A percentile compares a stretch with the other conserved stretches of the same genome.
phyloP scores from a whole-genome alignment of 2,888 invertebrate species.

The Andrena camellia region DNA sequence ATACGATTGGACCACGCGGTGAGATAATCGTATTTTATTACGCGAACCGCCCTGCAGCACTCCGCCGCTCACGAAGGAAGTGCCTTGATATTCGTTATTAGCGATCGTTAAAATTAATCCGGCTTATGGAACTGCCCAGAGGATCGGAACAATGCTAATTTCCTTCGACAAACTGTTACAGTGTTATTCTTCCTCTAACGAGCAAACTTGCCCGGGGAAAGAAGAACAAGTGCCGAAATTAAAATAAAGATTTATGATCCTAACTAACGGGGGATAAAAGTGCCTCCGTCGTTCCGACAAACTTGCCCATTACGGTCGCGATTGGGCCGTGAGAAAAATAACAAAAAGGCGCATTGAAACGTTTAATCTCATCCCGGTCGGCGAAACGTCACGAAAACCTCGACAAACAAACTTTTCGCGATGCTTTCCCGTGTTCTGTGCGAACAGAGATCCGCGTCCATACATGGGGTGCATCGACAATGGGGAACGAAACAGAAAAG shows the following conservation, averaged over 20 bases:
- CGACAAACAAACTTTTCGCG: constrained; percentile 22
- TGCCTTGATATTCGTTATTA: constrained; percentile 49
- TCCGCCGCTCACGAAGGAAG: constrained; percentile 16
- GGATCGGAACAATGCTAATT: constrained; percentile 37
- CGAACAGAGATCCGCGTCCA: neutral
- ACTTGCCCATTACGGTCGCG: neutral
- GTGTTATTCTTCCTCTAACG: neutral
- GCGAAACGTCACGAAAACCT: neutral
- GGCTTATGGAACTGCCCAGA: constrained; percentile 28
- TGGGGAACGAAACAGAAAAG: neutral
- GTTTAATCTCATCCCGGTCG: neutral
- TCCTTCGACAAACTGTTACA: constrained; percentile 15
- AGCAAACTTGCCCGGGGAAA: neutral
- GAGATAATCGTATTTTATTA: constrained; percentile 57
- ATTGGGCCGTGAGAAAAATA: neutral
- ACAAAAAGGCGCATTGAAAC: neutral
- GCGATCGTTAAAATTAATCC: constrained; percentile 50
- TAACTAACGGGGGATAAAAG: neutral
- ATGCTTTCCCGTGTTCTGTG: neutral
- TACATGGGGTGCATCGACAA: neutral
- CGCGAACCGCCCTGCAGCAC: constrained; percentile 16
- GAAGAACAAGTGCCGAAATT: neutral
- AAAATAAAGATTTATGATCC: neutral
- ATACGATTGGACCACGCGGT: constrained; percentile 46
- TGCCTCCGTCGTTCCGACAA: neutral